Evolutionary conservation across 23 tunicate species (phyloP).

Genomic region (Trididemnum miniatum): DNA sequence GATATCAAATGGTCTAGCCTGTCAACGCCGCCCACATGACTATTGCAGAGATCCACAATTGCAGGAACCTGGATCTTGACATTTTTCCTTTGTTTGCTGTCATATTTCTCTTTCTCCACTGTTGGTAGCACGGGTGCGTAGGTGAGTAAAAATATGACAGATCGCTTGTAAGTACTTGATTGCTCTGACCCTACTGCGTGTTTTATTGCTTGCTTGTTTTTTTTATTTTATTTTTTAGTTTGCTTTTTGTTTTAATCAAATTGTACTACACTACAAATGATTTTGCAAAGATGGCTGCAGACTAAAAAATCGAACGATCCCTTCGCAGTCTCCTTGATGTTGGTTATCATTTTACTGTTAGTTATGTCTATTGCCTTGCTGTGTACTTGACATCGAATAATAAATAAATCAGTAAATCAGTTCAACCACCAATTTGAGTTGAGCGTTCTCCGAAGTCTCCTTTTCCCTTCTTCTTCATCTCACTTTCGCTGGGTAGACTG

Average conservation of each 20-base stretch:
- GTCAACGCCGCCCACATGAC: constrained; percentile 11
- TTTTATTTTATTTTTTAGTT: too few relatives aligned
- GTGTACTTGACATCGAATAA: too few relatives aligned
- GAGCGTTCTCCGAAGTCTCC: constrained; percentile 7
- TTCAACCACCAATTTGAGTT: not conserved
- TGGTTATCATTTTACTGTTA: too few relatives aligned
- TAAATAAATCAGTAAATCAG: too few relatives aligned
- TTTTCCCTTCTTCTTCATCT: constrained; percentile 16
- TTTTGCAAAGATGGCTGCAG: too few relatives aligned
- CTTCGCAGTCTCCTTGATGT: too few relatives aligned
- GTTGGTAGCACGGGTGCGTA: constrained; percentile 5
- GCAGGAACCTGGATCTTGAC: not conserved
- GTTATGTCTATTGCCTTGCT: too few relatives aligned
- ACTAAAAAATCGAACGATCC: too few relatives aligned
- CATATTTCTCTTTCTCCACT: constrained; percentile 7
- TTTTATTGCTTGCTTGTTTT: too few relatives aligned
- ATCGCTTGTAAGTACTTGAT: constrained; percentile 12
- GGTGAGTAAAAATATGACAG: not conserved
- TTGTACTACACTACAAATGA: too few relatives aligned
- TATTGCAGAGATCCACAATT: not conserved
- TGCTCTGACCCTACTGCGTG: constrained; percentile 1
- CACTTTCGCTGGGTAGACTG: not conserved
- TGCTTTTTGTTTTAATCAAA: too few relatives aligned
- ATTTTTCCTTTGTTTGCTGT: constrained; percentile 3
- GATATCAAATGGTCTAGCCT: constrained; percentile 1